Percentiles rank a stretch among this genome's conserved stretches.
These are phyloP conservation scores for Paramacrobiotus metropolitanus DNA, from an alignment of 1,140 invertebrate genomes.

Conservation along the genomic window DNA sequence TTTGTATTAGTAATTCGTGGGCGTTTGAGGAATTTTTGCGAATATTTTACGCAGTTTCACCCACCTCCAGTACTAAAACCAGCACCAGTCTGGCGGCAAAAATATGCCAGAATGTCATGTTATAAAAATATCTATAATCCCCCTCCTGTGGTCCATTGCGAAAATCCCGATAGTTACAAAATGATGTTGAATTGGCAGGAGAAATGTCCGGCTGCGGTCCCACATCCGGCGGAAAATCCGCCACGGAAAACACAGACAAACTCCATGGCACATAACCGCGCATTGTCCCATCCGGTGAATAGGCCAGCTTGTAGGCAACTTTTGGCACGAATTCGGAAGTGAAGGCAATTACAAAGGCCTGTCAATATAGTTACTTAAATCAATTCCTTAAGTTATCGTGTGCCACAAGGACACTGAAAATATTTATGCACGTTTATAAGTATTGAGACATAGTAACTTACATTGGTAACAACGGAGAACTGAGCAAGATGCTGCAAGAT, in stretches of 20 bases:
- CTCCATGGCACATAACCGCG: conserved; percentile 41
- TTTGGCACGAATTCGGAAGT: conserved; percentile 73
- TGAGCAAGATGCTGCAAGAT: conserved; percentile 61
- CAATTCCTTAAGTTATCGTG: no score
- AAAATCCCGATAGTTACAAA: conserved; percentile 45
- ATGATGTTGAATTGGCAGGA: neutral
- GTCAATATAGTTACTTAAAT: no score
- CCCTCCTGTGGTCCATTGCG: conserved; percentile 45
- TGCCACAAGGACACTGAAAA: conserved; percentile 6
- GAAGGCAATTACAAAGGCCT: conserved; percentile 78
- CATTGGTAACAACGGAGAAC: conserved; percentile 67
- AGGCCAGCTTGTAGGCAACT: conserved; percentile 62
- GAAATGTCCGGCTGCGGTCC: neutral
- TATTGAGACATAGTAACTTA: conserved; percentile 27
- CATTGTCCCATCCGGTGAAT: conserved; percentile 36
- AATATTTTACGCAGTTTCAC: no score
- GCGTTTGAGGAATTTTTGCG: no score
- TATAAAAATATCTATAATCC: conserved; percentile 41
- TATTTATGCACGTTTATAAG: conserved; percentile 11
- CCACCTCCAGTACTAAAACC: conserved; percentile 82
- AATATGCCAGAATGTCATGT: conserved; percentile 74
- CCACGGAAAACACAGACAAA: conserved; percentile 10
- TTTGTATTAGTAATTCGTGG: no score
- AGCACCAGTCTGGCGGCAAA: conserved; percentile 73
- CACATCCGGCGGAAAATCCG: conserved; percentile 6